phyloP scores from a whole-genome alignment of 2,797 vertebrate species.

The Heterohyrax brucei region DNA sequence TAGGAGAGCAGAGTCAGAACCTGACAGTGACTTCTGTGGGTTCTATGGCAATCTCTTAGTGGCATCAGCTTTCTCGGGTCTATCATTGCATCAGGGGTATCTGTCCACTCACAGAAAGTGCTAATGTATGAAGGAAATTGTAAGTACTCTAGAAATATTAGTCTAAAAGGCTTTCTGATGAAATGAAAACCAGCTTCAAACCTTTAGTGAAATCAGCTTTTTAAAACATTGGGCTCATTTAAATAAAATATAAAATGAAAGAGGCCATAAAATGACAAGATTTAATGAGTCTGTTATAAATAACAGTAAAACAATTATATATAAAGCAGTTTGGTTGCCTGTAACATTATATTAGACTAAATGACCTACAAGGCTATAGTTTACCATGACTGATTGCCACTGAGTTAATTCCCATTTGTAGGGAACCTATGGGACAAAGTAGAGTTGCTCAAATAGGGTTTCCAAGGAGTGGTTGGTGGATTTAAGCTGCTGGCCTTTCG shows the following conservation, averaged over 20 bases:
- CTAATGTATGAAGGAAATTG: constrained; percentile 2
- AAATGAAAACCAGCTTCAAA: constrained; percentile 14
- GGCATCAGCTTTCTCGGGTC: neutral
- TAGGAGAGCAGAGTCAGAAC: neutral
- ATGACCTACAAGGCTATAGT: constrained; percentile 54
- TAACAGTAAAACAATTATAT: constrained; percentile 75
- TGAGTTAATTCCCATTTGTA: too few species aligned
- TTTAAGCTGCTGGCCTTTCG: too few species aligned
- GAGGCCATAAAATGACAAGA: constrained; percentile 62
- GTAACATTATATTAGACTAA: constrained; percentile 79
- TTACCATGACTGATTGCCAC: neutral
- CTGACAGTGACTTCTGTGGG: neutral
- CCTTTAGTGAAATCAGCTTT: constrained; percentile 28
- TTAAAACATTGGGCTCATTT: constrained; percentile 68
- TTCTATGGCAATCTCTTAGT: neutral
- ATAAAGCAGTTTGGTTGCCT: constrained; percentile 80
- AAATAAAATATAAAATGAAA: constrained; percentile 67
- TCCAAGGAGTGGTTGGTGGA: too few species aligned
- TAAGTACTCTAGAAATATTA: constrained; percentile 10
- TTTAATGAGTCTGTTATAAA: constrained; percentile 78
- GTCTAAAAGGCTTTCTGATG: constrained; percentile 48
- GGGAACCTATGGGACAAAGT: too few species aligned
- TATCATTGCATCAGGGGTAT: neutral
- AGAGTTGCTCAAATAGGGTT: too few species aligned
- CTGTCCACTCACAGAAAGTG: neutral